Evolutionary conservation across 2,888 invertebrate genomes (phyloP).

Genomic region (Ophion ventricosus): DNA sequence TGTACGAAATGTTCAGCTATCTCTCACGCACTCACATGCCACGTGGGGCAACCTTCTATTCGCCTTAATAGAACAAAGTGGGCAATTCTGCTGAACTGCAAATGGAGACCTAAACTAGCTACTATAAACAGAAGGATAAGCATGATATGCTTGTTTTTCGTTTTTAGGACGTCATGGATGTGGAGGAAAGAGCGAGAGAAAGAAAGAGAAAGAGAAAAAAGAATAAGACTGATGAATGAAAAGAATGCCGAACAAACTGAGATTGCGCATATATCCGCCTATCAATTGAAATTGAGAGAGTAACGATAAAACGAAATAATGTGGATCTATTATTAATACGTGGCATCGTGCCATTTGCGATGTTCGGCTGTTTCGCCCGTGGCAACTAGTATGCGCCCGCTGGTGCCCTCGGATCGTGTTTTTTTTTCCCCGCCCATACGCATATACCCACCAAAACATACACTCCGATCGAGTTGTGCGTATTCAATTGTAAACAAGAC

Average conservation of each 20-base stretch:
- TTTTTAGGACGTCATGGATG: not conserved
- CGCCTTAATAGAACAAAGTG: not conserved
- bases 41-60: not conserved
- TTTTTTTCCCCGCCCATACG: constrained; percentile 12
- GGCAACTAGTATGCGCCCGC: constrained; percentile 20
- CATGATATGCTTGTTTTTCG: not conserved
- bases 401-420: not conserved
- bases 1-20: no score
- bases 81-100: not conserved
- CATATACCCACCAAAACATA: constrained; percentile 7
- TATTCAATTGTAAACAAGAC: constrained; percentile 37
- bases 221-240: not conserved
- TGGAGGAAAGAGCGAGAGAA: not conserved
- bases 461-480: constrained; percentile 22
- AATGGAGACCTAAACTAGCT: not conserved
- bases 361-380: constrained; percentile 5
- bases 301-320: constrained; percentile 56
- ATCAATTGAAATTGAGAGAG: constrained; percentile 5
- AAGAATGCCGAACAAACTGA: not conserved
- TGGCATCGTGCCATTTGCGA: constrained; percentile 57
- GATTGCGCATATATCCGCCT: not conserved
- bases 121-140: not conserved
- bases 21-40: not conserved
- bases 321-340: constrained; percentile 57
- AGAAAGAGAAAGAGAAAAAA: not conserved